Evolutionary conservation across 2,888 invertebrate species (phyloP), one percentile per base, ranked within the genome.

Genomic region (Eupsilia transversa): DNA sequence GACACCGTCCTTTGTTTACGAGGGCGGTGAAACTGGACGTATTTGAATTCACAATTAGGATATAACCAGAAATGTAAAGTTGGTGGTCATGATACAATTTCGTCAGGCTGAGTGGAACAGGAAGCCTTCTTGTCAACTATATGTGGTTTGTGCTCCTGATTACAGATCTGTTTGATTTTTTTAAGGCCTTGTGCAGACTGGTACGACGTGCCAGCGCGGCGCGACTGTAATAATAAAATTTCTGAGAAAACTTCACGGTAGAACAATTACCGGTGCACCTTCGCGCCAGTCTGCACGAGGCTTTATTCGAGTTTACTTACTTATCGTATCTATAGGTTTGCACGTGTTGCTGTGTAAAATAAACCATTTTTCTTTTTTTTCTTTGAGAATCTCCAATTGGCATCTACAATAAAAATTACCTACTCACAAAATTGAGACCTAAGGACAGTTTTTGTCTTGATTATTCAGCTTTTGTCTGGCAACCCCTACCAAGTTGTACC

Each of bases 1-100:
- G 67, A 65, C 67, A 71, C 61, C 54, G 63, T 74, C 68, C 38
- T 79, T 77, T 86, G 72, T 83, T 76, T 72, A 76, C 71, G 66
- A 30, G 59, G 66, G 52, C 35, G 56, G 43, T 67, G 52, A 43
- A 23, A 41, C 64, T 56, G 65, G 65, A 57, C 46, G 57, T 69
- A 59, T 75, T 84, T 56, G 20, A 61, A 64, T 59, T 71, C 27
- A 17, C 6, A 27, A 54, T 54, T 54, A 54, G 54, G 27, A 54
- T 54, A 54, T 27, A 54, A 27, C 54, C 14, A 60, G 46, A 59
- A 57, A 35, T 63, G 54, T 71, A 20, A 66, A 78, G 30, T 54
- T 33, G 1, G 38, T 64, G 35, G 43, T 17, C 43, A 69, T 52
- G 65, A 43, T 66, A 56, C 35, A 66, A 74, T 52, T 63, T 27